Evolutionary conservation across 2,888 invertebrate genomes (phyloP), one percentile per base, ranked within the genome.

Genomic region (Heliconius erato): DNA sequence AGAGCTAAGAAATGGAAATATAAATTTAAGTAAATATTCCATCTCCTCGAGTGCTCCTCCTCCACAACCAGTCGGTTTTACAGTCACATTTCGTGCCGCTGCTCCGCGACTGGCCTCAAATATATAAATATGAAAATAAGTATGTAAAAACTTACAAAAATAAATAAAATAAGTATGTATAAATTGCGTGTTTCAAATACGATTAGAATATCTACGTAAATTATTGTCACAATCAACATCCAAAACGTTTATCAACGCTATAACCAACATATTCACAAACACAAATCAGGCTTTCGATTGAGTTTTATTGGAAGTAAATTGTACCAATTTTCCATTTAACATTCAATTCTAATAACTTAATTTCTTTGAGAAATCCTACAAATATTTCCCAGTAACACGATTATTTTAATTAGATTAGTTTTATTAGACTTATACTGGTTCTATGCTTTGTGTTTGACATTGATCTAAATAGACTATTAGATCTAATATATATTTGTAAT

Each of bases 271-370:
- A 74, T n/a, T 65, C 11, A 65, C 35, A 32, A 35, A 80, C 74
- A 67, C 28, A 3, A 79, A 44, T 76, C 76, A 67, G 74, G 16
- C 65, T 44, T 35, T 54, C 59, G 12, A 68, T 82, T 79, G 54
- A 79, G 77, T 63, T 82, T 80, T 84, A 84, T 82, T 78, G 82
- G 16, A 63, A 74, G 35, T 74, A 76, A 80, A 82, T 82, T 82
- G 77, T n/a, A 63, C 11, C 80, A 74, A 80, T 80, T 63, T 40
- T 82, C 74, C 49, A 82, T 84, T 82, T 59, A 49, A 76, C 65
- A 79, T 79, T 59, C 14, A 63, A 12, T n/a, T 35, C n/a, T 35
- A 59, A n/a, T 35, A 63, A n/a, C 3, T 63, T n/a, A 76, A 59
- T 32, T 59, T 59, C 74, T 76, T 26, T 40, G 40, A 16, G 63